A percentile compares a stretch with the other conserved stretches of the same genome.
Evolutionary conservation across 2,888 invertebrate genomes (phyloP).

Genomic region (Hylaea fasciaria): DNA sequence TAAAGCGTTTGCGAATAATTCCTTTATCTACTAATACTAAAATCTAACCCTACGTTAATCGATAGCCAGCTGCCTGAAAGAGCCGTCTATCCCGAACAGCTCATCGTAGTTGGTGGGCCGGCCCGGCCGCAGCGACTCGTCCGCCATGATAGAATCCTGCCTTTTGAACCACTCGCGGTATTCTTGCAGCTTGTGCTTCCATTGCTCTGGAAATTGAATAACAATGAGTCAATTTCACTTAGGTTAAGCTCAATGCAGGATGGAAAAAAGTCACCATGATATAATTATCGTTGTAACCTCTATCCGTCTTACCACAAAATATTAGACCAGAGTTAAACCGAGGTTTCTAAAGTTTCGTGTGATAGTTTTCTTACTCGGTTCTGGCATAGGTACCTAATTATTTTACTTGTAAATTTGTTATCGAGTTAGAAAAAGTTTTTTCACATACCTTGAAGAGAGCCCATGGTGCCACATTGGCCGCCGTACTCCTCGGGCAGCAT

Average conservation of each 20-base stretch:
- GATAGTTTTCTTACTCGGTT: too few relatives aligned
- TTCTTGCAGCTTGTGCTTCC: slow-evolving; percentile 90
- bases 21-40: too few relatives aligned
- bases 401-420: too few relatives aligned
- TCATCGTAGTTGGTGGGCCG: slow-evolving; percentile 94
- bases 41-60: slow-evolving; percentile 78
- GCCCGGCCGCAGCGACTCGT: slow-evolving; percentile 91
- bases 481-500: slow-evolving; percentile 93
- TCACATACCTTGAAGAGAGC: slow-evolving; percentile 87
- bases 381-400: too few relatives aligned
- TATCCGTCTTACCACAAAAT: too few relatives aligned
- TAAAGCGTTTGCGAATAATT: too few relatives aligned
- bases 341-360: too few relatives aligned
- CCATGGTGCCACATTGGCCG: slow-evolving; percentile 89
- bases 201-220: slow-evolving; percentile 83
- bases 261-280: too few relatives aligned
- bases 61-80: slow-evolving; percentile 92
- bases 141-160: slow-evolving; percentile 90
- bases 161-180: slow-evolving; percentile 92
- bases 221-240: background rate
- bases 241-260: too few relatives aligned
- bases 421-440: too few relatives aligned
- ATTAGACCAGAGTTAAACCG: too few relatives aligned
- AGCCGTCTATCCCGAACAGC: slow-evolving; percentile 94
- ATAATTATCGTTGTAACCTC: too few relatives aligned